Conservation (phyloP, 2,113 vertebrate genomes). For the Panthera tigris region DNA sequence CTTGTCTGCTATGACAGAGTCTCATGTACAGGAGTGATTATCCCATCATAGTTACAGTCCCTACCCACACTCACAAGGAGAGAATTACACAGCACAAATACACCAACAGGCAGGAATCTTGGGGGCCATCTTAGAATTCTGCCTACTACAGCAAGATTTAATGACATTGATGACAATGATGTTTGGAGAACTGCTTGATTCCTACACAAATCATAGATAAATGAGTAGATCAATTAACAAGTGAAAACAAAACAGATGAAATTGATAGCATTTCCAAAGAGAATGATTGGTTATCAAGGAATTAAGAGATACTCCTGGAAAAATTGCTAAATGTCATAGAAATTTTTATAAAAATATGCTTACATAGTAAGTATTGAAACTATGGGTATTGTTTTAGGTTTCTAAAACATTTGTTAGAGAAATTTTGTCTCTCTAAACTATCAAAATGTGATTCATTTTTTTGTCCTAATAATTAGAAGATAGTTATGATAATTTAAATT, state of each 20-base stretch:
- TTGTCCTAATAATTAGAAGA: background rate
- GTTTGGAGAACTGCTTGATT: background rate
- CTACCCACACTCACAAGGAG: background rate
- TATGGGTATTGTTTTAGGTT: background rate
- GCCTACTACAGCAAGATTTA: background rate
- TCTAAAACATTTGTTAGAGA: background rate
- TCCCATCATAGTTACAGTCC: background rate
- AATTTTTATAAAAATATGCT: background rate
- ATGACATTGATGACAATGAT: background rate
- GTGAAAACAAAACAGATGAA: background rate
- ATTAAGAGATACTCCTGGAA: background rate
- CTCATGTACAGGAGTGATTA: background rate
- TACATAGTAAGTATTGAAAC: background rate
- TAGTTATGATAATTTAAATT: background rate
- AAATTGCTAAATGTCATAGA: background rate
- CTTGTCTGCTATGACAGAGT: background rate
- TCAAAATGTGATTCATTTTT: background rate
- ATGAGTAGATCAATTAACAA: background rate
- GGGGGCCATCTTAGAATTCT: background rate
- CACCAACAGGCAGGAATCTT: background rate
- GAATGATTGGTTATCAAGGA: background rate
- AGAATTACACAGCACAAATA: background rate
- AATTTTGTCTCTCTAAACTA: conserved; percentile 11
- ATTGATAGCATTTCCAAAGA: background rate
- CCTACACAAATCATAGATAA: background rate